Evolutionary conservation across 2,888 invertebrate genomes (phyloP).

Genomic region (Parascotia fuliginaria): DNA sequence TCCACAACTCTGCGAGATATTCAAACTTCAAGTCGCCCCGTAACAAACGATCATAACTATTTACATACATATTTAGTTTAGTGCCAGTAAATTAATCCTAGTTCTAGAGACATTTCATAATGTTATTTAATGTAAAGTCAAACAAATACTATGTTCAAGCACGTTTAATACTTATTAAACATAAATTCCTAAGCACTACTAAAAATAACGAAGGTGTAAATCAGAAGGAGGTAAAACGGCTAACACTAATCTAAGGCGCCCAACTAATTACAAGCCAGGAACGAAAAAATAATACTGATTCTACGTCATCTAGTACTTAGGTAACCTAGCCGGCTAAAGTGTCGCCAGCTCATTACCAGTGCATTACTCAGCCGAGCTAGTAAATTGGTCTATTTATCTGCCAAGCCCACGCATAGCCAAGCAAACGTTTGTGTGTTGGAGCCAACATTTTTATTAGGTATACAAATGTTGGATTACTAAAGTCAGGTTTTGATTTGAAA

Average conservation of each 20-base stretch:
- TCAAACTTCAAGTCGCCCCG: no score
- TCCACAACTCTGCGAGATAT: no score
- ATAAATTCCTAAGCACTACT: no score
- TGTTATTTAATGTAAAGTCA: no score
- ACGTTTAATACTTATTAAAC: no score
- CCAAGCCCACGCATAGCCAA: slow-evolving; percentile 64
- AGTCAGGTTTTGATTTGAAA: no score
- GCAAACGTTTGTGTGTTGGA: slow-evolving; percentile 20
- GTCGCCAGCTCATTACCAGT: slow-evolving; percentile 77
- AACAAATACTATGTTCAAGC: no score
- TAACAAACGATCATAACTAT: no score
- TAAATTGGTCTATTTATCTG: slow-evolving; percentile 72
- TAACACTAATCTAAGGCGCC: not conserved
- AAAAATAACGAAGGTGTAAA: not conserved
- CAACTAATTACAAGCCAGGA: not conserved
- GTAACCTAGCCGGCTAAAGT: slow-evolving; percentile 42
- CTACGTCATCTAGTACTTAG: slow-evolving; percentile 40
- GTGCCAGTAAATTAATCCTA: no score
- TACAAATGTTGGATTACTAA: no score
- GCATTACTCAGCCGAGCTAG: slow-evolving; percentile 70
- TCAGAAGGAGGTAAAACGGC: slow-evolving; percentile 3
- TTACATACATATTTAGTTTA: no score
- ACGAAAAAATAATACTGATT: slow-evolving; percentile 31
- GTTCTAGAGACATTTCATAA: no score
- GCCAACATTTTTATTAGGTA: not conserved